Evolutionary conservation across 2,888 invertebrate species (phyloP), one percentile per base, ranked within the genome.

Genomic region (Penaeus monodon): DNA sequence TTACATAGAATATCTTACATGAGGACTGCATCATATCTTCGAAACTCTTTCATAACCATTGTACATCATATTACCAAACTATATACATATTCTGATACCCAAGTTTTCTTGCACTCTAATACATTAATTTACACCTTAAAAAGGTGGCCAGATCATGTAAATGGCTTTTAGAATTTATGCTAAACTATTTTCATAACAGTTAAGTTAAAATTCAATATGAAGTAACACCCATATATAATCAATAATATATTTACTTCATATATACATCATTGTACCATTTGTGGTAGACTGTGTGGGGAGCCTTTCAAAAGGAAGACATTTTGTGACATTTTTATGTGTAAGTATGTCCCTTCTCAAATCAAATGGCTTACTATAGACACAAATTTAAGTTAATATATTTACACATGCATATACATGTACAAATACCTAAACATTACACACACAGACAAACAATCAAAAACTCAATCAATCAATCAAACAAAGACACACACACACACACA

Each of bases 231-330:
- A 27, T 33, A 27, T 29, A 12, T 63, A 10, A 57, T 73, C 63
- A 70, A 49, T 27, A 22, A 22, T 38, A 63, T 57, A n/a, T 44
- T 73, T 73, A 82, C 49, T 29, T 29, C 74, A 83, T 84, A 84
- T 84, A 44, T 80, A 80, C 85, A 85, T 12, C 64, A 85, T 85
- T 85, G 80, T 85, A 80, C 80, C 63, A 49, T 73, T 73, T 73
- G 44, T 82, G 81, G 81, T 82, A 82, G 81, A 82, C 73, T 22
- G 27, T 81, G 44, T 57, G 65, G 24, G 38, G 76, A 82, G 76
- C 81, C 77, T 86, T 74, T 38, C 27, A 77, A 49, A 82, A 82
- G 81, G 86, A 86, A 86, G 86, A 86, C 86, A 66, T 84, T 84
- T 81, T 82, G 86, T 85, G 80, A 80, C 80, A 38, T 49, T 64